Base-by-base conservation (phyloP, 35 echinoderm and acorn worm species). In the Chiridota heheva region DNA sequence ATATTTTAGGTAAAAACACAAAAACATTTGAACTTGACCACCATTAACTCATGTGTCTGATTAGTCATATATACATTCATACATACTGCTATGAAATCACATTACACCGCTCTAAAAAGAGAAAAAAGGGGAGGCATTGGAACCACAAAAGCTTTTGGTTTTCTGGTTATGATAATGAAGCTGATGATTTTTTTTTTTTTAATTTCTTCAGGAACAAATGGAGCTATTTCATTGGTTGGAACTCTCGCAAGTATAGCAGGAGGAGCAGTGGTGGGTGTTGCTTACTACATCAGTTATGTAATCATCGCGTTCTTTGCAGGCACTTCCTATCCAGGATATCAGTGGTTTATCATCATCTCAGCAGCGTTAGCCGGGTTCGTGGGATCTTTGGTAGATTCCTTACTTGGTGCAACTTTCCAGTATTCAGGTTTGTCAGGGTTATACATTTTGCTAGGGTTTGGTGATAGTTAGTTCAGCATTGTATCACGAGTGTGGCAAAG, bases 341-440 rank as follows among this genome's bases (percentile, higher is more conserved):
- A 97, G 64, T 97, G 94, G 94, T 89, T 89, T 35, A 89, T 97
- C 10, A 69, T 97, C 25, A 12, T 97, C 1, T 86, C 81, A 58
- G 88, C 64, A 2, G 87, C 83, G 1, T 15, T 97, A 27, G 94
- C 84, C 58, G 94, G 94, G 13, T 44, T 97, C 6, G 1, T 97
- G 12, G 94, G 94, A 20, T 91, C 88, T 2, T 39, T 91, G 15
- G 69, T 91, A 18, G 94, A 97, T 49, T 97, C 94, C n/a, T 32
- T 97, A 2, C 80, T 97, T 51, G 94, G 94, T 44, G 88, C 94
- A 1, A 86, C 73, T 17, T 73, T 97, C 17, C 94, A 97, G 45
- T 97, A 88, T 46, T 97, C 94, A 76, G 94, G 94, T 97, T 65
- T 16, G 72, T 71, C 1, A 26, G 22, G 10, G 42, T 81, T 67